Conservation (phyloP, 1,140 invertebrate species). For the Brachionus koreanus region DNA sequence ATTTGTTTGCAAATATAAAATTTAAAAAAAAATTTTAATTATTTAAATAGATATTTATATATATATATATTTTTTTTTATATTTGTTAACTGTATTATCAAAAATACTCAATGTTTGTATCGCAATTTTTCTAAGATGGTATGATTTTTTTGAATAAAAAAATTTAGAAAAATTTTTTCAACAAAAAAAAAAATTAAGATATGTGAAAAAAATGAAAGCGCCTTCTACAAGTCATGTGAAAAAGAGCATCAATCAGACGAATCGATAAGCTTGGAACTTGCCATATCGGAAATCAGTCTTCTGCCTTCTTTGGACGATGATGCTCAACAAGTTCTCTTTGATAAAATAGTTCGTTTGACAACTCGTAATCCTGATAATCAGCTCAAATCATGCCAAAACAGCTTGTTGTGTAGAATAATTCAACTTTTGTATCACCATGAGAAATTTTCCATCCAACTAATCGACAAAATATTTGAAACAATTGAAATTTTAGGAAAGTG, state of each 20-base stretch:
- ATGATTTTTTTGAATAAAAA: background rate
- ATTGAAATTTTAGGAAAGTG: conserved; percentile 9
- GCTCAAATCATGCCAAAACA: conserved; percentile 29
- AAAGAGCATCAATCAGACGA: conserved; percentile 4
- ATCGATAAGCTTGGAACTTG: background rate
- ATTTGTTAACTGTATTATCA: background rate
- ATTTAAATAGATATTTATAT: no score
- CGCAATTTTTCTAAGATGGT: background rate
- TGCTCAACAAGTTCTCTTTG: background rate
- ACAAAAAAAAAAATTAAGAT: background rate
- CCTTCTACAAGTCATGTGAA: background rate
- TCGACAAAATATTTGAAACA: conserved; percentile 34
- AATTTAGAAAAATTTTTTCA: background rate
- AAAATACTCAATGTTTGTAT: background rate
- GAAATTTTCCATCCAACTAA: background rate
- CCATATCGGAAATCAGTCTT: background rate
- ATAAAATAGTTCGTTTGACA: background rate
- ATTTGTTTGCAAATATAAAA: background rate
- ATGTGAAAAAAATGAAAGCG: background rate
- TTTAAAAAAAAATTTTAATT: background rate
- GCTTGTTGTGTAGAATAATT: background rate
- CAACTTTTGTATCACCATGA: background rate
- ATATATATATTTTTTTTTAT: background rate
- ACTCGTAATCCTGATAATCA: background rate
- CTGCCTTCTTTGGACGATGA: background rate